phyloP scores from a whole-genome alignment of 2,797 vertebrate species.

The Falco novaeseelandiae region DNA sequence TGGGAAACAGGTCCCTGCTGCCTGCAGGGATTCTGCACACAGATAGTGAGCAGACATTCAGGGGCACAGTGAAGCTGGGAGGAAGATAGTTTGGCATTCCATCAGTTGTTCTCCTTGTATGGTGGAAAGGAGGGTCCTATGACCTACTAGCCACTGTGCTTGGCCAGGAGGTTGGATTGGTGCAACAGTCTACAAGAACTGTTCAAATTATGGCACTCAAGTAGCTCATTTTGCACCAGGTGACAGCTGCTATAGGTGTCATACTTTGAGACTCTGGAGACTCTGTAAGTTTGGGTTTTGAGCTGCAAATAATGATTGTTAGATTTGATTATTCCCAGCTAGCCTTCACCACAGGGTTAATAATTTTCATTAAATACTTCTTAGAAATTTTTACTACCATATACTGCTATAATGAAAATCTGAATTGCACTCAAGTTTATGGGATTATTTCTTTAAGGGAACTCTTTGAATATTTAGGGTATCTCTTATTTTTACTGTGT shows the following conservation, averaged over 20 bases:
- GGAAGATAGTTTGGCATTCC: neutral
- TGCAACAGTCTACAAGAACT: neutral
- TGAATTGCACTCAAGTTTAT: neutral
- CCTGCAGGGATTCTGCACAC: neutral
- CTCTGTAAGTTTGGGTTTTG: neutral
- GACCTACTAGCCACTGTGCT: neutral
- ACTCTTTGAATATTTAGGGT: neutral
- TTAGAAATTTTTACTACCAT: neutral
- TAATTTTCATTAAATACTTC: neutral
- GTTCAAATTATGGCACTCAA: slow-evolving; percentile 67
- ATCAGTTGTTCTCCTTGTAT: neutral
- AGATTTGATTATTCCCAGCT: neutral
- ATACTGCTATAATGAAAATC: neutral
- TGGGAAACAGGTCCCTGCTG: neutral
- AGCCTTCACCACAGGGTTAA: neutral
- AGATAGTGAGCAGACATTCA: neutral
- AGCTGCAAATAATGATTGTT: neutral
- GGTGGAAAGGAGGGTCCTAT: neutral
- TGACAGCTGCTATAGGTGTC: neutral
- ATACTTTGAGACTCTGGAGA: neutral
- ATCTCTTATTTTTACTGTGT: neutral
- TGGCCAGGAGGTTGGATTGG: neutral
- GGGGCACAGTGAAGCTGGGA: neutral
- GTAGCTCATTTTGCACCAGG: neutral
- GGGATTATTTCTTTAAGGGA: neutral